These are phyloP conservation scores for Synergus laeviventris DNA, from an alignment of 2,888 invertebrate genomes.

Conservation along the genomic window DNA sequence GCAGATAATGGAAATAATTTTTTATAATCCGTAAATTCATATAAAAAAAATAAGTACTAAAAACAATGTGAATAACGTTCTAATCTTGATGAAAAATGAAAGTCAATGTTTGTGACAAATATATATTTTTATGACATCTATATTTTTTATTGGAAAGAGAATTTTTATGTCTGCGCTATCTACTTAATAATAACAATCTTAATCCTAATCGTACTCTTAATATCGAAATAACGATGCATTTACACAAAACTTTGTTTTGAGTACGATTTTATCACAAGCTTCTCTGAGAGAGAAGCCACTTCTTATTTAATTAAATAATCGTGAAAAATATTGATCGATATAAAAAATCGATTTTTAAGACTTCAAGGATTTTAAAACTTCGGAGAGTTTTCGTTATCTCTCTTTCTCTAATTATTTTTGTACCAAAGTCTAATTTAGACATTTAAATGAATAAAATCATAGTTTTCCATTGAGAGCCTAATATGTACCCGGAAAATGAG, in stretches of 20 bases:
- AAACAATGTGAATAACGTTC: not conserved
- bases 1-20: not conserved
- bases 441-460: not conserved
- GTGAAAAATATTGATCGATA: not conserved
- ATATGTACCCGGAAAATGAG: not conserved
- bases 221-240: not conserved
- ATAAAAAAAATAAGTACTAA: slow-evolving; percentile 25
- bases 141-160: not conserved
- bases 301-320: not conserved
- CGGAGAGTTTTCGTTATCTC: not conserved
- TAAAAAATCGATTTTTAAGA: not conserved
- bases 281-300: not conserved
- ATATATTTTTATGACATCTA: not conserved
- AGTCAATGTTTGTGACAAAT: not conserved
- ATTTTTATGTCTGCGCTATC: not conserved
- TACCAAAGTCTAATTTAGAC: not conserved
- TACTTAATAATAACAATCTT: not conserved
- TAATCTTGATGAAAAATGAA: not conserved
- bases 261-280: slow-evolving; percentile 34
- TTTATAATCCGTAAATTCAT: not conserved
- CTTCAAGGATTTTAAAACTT: not conserved
- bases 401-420: not conserved
- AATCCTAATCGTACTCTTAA: slow-evolving; percentile 6
- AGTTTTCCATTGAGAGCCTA: no score
- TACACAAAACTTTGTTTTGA: not conserved